Percentiles rank a stretch among this genome's conserved stretches.
Evolutionary conservation across 2,888 invertebrate species (phyloP).

Genomic region (Drosophila affinis): DNA sequence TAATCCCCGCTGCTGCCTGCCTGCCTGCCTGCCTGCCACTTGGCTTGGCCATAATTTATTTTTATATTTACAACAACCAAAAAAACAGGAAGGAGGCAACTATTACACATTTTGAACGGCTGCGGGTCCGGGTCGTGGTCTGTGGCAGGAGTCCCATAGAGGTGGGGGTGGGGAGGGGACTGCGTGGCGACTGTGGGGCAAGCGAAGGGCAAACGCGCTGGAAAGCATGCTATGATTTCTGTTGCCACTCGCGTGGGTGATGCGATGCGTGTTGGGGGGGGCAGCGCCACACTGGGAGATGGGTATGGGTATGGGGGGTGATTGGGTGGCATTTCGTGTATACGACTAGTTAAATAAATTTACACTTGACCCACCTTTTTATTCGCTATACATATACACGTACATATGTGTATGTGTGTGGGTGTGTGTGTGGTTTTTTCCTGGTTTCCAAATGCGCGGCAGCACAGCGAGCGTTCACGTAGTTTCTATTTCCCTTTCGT

Average conservation of each 20-base stretch:
- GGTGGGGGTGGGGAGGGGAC: neutral
- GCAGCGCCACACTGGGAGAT: neutral
- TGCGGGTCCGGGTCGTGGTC: no score
- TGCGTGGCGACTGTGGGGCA: constrained; percentile 21
- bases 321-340: constrained; percentile 63
- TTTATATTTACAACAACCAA: constrained; percentile 28
- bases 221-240: constrained; percentile 64
- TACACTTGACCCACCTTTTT: constrained; percentile 83
- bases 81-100: constrained; percentile 24
- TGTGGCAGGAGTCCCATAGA: neutral
- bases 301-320: constrained; percentile 16
- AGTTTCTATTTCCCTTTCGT: constrained; percentile 60
- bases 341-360: constrained; percentile 71
- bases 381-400: constrained; percentile 31
- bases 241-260: constrained; percentile 10
- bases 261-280: constrained; percentile 16
- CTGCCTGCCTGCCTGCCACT: neutral
- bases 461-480: constrained; percentile 34
- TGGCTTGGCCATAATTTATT: constrained; percentile 45
- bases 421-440: constrained; percentile 4
- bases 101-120: constrained; percentile 12
- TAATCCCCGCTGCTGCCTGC: constrained; percentile 25
- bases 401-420: neutral
- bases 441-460: constrained; percentile 65
- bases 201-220: constrained; percentile 53